Evolutionary conservation across 1,140 invertebrate species (phyloP).

Genomic region (Calephelis nemesis): DNA sequence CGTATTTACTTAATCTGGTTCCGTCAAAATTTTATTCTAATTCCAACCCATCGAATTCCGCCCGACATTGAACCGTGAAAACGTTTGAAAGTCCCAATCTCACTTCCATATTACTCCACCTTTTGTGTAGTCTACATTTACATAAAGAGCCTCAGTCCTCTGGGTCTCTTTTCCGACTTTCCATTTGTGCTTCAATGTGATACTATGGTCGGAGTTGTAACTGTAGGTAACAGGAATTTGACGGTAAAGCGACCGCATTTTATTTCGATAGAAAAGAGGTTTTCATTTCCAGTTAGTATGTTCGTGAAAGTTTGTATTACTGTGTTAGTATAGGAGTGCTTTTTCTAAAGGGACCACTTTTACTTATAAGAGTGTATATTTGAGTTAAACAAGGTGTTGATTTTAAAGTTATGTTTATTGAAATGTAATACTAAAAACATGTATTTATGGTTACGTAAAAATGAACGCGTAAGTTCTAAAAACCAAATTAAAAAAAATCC

Average conservation of each 20-base stretch:
- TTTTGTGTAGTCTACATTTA: slow-evolving; percentile 63
- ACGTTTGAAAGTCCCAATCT: slow-evolving; percentile 51
- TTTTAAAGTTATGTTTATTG: no score
- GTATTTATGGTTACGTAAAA: no score
- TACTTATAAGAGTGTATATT: background rate
- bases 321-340: slow-evolving; percentile 27
- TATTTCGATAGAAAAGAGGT: slow-evolving; percentile 50
- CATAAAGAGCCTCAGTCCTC: slow-evolving; percentile 64
- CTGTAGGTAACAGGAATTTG: slow-evolving; percentile 44
- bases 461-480: no score
- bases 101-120: slow-evolving; percentile 59
- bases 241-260: slow-evolving; percentile 48
- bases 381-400: no score
- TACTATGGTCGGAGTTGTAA: slow-evolving; percentile 38
- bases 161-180: slow-evolving; percentile 58
- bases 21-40: slow-evolving; percentile 36
- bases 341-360: slow-evolving; percentile 1
- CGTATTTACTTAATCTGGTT: slow-evolving; percentile 26
- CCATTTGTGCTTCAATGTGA: slow-evolving; percentile 61
- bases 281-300: slow-evolving; percentile 32
- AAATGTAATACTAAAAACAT: no score
- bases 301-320: slow-evolving; percentile 28
- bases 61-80: slow-evolving; percentile 45
- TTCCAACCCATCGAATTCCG: slow-evolving; percentile 42
- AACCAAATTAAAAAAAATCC: no score